Conservation (phyloP, 2,888 invertebrate species). For the Plagodis pulveraria region DNA sequence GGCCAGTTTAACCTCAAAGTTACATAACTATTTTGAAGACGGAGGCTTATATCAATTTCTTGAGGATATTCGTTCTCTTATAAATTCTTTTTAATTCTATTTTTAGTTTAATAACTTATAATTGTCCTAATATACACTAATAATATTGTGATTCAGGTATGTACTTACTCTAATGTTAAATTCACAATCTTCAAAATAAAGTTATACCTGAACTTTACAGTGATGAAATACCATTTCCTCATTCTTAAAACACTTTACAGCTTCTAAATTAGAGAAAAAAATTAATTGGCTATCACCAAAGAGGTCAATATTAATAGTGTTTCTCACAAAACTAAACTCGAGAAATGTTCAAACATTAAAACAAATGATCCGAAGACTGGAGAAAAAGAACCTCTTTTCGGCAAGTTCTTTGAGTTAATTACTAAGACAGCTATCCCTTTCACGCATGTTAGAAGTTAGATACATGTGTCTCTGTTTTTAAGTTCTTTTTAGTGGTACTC, state of each 20-base stretch:
- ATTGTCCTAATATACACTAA: too few relatives aligned
- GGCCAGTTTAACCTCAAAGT: too few relatives aligned
- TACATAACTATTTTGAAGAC: too few relatives aligned
- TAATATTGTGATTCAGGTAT: too few relatives aligned
- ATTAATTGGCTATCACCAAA: conserved; percentile 40
- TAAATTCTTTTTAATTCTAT: too few relatives aligned
- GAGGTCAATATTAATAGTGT: conserved; percentile 44
- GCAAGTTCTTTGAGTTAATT: conserved; percentile 81
- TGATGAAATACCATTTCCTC: not conserved
- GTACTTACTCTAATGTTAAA: too few relatives aligned
- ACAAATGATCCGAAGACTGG: conserved; percentile 68
- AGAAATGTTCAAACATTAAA: conserved; percentile 53
- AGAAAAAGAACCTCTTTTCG: conserved; percentile 70
- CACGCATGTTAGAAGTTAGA: conserved; percentile 32
- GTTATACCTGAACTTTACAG: too few relatives aligned
- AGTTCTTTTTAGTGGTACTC: conserved; percentile 36
- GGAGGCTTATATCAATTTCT: too few relatives aligned
- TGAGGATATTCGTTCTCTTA: too few relatives aligned
- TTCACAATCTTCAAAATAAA: too few relatives aligned
- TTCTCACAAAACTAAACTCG: conserved; percentile 62
- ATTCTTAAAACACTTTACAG: conserved; percentile 27
- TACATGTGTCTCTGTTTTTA: conserved; percentile 42
- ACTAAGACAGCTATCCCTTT: conserved; percentile 45
- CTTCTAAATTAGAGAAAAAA: conserved; percentile 37
- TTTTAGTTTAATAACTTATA: too few relatives aligned